A percentile compares a stretch with the other conserved stretches of the same genome.
Conservation (phyloP, 2,113 vertebrate genomes). For the Cavia aperea region DNA sequence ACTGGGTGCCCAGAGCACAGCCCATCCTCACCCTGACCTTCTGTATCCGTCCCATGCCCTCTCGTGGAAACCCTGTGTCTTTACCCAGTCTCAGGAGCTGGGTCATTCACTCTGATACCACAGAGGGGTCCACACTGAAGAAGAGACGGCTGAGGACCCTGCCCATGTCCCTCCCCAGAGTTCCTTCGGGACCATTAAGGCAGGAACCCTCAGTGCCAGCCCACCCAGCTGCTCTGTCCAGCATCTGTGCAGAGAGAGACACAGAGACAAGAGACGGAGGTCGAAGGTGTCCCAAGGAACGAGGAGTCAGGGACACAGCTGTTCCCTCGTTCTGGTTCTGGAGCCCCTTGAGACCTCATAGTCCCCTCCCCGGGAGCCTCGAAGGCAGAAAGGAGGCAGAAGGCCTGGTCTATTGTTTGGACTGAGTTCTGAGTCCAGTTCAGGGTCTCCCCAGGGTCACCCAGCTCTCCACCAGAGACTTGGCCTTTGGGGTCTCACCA, state of each 20-base stretch:
- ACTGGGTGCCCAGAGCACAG: background rate
- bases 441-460: background rate
- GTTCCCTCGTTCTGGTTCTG: fast-evolving
- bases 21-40: background rate
- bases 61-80: fast-evolving
- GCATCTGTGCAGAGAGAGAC: background rate
- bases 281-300: background rate
- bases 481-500: fast-evolving
- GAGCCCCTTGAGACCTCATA: background rate
- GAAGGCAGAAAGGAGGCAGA: background rate
- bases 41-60: fast-evolving
- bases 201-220: background rate
- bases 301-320: background rate
- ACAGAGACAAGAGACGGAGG: background rate
- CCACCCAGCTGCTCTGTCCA: fast-evolving
- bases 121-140: background rate
- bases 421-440: background rate
- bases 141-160: background rate
- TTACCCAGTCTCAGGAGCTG: background rate
- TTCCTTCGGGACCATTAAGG: background rate
- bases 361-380: background rate
- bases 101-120: fast-evolving
- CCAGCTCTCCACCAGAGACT: background rate
- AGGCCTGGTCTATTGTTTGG: fast-evolving
- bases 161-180: background rate